Evolutionary conservation across 2,888 invertebrate genomes (phyloP).

Genomic region (Busseola fusca): DNA sequence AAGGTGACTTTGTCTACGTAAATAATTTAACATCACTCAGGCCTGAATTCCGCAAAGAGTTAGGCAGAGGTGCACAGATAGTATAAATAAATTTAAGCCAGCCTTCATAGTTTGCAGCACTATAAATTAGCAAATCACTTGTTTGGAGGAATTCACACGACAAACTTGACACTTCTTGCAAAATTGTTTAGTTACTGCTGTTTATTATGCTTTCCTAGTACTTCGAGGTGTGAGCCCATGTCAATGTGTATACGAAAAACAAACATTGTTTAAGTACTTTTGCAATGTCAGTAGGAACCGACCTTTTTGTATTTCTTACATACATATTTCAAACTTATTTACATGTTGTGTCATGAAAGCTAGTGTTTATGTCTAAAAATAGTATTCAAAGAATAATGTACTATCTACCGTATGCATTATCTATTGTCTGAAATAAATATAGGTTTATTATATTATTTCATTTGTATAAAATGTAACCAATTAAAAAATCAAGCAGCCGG

Average conservation of each 20-base stretch:
- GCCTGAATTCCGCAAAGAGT: too few species aligned
- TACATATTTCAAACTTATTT: slow-evolving; percentile 34
- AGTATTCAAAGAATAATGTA: not conserved
- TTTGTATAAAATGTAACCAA: too few species aligned
- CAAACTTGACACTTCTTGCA: slow-evolving; percentile 28
- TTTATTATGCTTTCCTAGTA: slow-evolving; percentile 46
- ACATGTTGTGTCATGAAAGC: slow-evolving; percentile 11
- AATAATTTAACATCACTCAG: not conserved
- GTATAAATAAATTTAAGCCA: not conserved
- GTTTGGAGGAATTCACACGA: slow-evolving; percentile 4
- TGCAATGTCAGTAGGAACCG: slow-evolving; percentile 28
- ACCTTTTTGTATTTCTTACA: slow-evolving; percentile 16
- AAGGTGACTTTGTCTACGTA: not conserved
- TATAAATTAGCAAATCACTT: slow-evolving; percentile 3
- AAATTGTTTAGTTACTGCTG: slow-evolving; percentile 32
- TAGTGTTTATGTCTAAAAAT: slow-evolving; percentile 6
- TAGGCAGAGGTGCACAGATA: not conserved
- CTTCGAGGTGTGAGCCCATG: slow-evolving; percentile 22
- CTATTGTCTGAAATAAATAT: not conserved
- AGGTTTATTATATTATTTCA: not conserved
- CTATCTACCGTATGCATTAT: not conserved
- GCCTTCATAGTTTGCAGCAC: not conserved
- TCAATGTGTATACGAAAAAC: slow-evolving; percentile 14
- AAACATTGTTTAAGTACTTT: slow-evolving; percentile 28
- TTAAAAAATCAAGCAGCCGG: too few species aligned